Base-by-base conservation (phyloP, 2,888 invertebrate genomes). In the Carcina quercana region DNA sequence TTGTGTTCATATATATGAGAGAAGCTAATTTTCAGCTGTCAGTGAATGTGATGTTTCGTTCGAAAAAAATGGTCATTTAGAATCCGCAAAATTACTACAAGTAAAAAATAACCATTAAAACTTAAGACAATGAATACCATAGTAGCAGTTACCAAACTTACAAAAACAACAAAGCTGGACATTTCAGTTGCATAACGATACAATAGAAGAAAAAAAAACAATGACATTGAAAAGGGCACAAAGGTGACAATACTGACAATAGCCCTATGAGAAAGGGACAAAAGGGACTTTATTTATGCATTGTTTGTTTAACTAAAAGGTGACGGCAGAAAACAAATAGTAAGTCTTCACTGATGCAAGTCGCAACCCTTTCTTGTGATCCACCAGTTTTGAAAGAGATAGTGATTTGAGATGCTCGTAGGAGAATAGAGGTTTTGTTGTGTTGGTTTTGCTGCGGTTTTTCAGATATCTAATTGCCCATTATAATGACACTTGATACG, bases 401-500 rank as follows among this genome's bases (percentile, higher is more conserved):
- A 7, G 22, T 15, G 28, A 20, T 13, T 5, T 15, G 35, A 32
- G 12, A n/a, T 14, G 12, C 27, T 20, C 32, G 13, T 21, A 42
- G 25, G n/a, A 30, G 19, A 5, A 1, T 4, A 10, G 2, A 21
- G 49, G 11, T 49, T 47, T 30, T 30, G n/a, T 38, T 37, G 34
- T 3, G 25, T 24, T 53, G 42, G 57, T 24, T 17, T 7, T 0
- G 13, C 27, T 19, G 32, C 15, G 52, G 59, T 68, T 68, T 64
- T 75, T 71, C 59, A 64, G 59, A 64, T 62, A 61, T 72, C 68
- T 82, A 78, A 82, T 82, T 82, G 79, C 70, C 75, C 54, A 79
- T 83, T 82, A 83, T 74, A 79, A 79, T 68, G 80, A 73, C 71
- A 83, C 73, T 66, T 63, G 79, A 79, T 74, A 72, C 56, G 53